A percentile compares a stretch with the other conserved stretches of the same genome.
phyloP scores from a whole-genome alignment of 2,113 vertebrate genomes.

The Chelonoidis abingdonii region DNA sequence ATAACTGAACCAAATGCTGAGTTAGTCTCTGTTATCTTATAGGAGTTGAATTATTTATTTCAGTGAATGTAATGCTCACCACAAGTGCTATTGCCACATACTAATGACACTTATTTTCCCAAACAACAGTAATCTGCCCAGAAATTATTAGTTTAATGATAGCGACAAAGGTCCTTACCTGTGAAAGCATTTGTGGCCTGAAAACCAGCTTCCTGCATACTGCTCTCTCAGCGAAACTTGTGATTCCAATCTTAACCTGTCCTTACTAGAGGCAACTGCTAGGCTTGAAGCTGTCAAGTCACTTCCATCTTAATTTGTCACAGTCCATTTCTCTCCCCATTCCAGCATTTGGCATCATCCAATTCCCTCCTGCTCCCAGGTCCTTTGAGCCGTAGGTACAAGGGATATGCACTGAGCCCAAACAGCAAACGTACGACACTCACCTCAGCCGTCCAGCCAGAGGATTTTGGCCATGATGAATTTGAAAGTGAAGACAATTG shows the following conservation, averaged over 20 bases:
- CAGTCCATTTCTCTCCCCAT: constrained; percentile 80
- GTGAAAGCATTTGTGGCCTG: constrained; percentile 96
- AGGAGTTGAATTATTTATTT: background rate
- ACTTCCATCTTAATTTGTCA: constrained; percentile 85
- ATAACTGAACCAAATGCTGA: background rate
- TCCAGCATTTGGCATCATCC: constrained; percentile 63
- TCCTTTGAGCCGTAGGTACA: constrained; percentile 8
- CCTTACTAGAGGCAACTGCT: constrained; percentile 75
- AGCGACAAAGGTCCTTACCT: constrained; percentile 83
- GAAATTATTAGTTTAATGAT: background rate
- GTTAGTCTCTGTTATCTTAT: background rate
- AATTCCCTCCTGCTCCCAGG: constrained; percentile 60
- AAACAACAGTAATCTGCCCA: background rate
- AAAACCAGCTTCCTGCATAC: constrained; percentile 98
- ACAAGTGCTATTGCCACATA: fast-evolving
- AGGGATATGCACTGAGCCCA: constrained; percentile 28
- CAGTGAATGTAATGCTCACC: background rate
- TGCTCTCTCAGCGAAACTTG: constrained; percentile 87
- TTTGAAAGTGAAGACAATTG: constrained; percentile 25
- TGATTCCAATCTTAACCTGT: constrained; percentile 85
- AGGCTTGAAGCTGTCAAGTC: constrained; percentile 79
- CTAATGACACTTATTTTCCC: background rate
- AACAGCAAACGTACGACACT: constrained; percentile 4
- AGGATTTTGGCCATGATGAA: constrained; percentile 81
- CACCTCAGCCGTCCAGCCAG: constrained; percentile 84